Conservation (phyloP, 2,888 invertebrate genomes). For the Drosophila diplacantha region DNA sequence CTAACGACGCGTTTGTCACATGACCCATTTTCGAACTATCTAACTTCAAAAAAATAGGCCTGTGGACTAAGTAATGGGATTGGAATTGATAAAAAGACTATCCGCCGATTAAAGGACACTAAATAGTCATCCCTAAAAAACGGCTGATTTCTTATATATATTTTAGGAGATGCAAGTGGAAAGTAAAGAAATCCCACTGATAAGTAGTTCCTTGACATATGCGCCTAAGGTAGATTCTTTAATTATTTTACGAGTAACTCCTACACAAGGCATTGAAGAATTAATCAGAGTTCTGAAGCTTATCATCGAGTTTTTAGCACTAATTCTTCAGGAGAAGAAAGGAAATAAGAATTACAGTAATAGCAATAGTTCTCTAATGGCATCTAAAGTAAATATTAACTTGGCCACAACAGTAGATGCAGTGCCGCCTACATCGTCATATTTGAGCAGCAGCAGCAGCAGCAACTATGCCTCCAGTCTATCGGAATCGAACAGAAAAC, state of each 20-base stretch:
- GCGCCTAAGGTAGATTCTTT: constrained; percentile 38
- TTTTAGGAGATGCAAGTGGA: constrained; percentile 55
- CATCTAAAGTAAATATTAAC: constrained; percentile 40
- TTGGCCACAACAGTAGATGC: constrained; percentile 16
- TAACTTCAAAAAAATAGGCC: neutral
- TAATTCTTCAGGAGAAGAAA: constrained; percentile 6
- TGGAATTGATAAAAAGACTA: neutral
- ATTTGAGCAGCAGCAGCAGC: constrained; percentile 14
- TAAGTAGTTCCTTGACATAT: constrained; percentile 61
- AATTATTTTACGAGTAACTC: constrained; percentile 25
- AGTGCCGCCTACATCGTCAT: constrained; percentile 15
- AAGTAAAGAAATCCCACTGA: constrained; percentile 42
- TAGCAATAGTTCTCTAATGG: constrained; percentile 43
- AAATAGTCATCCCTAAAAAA: neutral
- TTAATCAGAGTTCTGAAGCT: constrained; percentile 1
- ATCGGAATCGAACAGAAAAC: constrained; percentile 31
- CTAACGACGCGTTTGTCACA: neutral
- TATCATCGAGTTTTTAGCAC: neutral
- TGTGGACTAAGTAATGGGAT: neutral
- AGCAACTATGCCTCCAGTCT: constrained; percentile 19
- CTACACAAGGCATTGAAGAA: constrained; percentile 7
- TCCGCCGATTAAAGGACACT: neutral
- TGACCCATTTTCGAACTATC: neutral
- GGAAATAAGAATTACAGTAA: constrained; percentile 1
- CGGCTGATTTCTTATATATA: constrained; percentile 21